Base-by-base conservation (phyloP, 2,797 vertebrate species). In the Acropternis orthonyx region DNA sequence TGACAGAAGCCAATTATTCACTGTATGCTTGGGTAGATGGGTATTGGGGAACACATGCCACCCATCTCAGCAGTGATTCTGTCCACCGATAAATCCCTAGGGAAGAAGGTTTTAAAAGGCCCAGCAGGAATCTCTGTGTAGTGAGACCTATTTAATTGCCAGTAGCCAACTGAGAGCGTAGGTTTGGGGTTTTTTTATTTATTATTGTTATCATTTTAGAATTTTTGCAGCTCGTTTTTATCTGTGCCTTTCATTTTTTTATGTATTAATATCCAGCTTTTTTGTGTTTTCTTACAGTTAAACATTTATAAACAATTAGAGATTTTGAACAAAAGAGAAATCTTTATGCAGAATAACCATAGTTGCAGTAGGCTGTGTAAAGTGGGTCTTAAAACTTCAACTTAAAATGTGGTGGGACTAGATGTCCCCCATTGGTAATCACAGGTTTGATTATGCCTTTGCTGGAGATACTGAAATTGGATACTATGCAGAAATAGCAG, bases 1-100 rank as follows among this genome's bases (percentile, higher is more conserved):
- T 95, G 90, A 89, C 94, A 96, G 59, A 96, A 92, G 62, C 46
- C 82, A 91, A 94, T 97, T 97, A 92, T 59, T 27, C 21, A 32
- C 61, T 89, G 46, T 48, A 55, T 87, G 61, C 36, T 92, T 80
- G 71, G 37, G 66, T 92, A 94, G 67, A 43, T 79, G 63, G 75
- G 14, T 88, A 24, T 36, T 61, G 81, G 87, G 71, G 89, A 93
- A 81, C 52, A 44, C 46, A 86, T 49, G 23, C 44, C 82, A 66
- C 95, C 81, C 56, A 28, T 85, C 68, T 87, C 84, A 67, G 27
- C 22, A 61, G n/a, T 85, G 85, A 92, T 89, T 95, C 43, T 82
- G 52, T 91, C 76, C 59, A 88, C 76, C 6, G 27, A 67, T 69
- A 91, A 76, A 77, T 76, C 77, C 74, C 37, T 55, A 62, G 43